These are phyloP conservation scores for Caenorhabditis japonica DNA, from an alignment of 2,888 invertebrate genomes.

Conservation along the genomic window DNA sequence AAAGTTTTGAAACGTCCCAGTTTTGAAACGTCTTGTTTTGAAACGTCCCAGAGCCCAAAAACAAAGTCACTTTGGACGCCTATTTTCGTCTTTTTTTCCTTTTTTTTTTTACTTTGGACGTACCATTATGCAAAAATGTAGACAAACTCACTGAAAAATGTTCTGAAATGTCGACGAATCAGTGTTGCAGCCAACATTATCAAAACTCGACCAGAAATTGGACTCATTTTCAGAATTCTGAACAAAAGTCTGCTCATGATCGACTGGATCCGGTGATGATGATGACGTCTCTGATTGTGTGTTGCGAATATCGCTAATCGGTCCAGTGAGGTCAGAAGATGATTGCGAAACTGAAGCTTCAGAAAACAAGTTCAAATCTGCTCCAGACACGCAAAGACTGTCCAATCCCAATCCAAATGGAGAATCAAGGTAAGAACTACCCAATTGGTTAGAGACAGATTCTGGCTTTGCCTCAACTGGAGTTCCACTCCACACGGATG, in stretches of 20 bases:
- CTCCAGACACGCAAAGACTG: neutral
- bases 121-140: too few relatives aligned
- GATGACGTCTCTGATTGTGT: constrained; percentile 34
- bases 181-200: neutral
- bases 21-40: too few relatives aligned
- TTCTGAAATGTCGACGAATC: too few relatives aligned
- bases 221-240: constrained; percentile 1
- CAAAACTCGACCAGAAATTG: constrained; percentile 25
- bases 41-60: too few relatives aligned
- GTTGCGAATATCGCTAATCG: constrained; percentile 25
- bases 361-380: neutral
- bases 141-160: too few relatives aligned
- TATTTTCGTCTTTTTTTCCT: too few relatives aligned
- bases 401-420: neutral
- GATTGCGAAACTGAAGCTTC: constrained; percentile 14
- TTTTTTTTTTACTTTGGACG: too few relatives aligned
- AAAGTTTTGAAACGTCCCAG: too few relatives aligned
- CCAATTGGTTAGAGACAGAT: neutral
- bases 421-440: neutral
- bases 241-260: neutral
- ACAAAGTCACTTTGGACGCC: too few relatives aligned
- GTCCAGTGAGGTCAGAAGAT: constrained; percentile 7
- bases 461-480: constrained; percentile 27
- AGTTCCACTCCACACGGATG: constrained; percentile 33
- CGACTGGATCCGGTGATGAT: constrained; percentile 13